A percentile compares a stretch with the other conserved stretches of the same genome.
These are phyloP conservation scores for Peromyscus californicus DNA, from an alignment of 2,113 vertebrate genomes.

Conservation along the genomic window DNA sequence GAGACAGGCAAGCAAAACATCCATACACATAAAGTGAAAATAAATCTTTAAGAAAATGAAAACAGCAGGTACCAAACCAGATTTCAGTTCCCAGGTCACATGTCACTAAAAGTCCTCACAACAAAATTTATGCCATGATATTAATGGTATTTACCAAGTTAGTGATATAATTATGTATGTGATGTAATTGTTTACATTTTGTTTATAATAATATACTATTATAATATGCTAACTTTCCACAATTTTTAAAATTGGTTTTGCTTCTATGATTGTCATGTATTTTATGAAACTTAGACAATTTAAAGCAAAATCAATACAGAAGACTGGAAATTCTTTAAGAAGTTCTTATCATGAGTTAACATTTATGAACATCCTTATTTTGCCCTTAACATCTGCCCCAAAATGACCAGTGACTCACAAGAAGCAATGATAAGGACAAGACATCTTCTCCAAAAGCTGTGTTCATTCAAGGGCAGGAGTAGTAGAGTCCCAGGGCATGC, in stretches of 20 bases:
- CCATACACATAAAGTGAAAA: not conserved
- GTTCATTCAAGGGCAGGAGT: not conserved
- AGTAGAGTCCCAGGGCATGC: not conserved
- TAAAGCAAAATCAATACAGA: slow-evolving; percentile 5
- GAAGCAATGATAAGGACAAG: not conserved
- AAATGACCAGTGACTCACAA: not conserved
- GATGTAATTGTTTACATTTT: slow-evolving; percentile 4
- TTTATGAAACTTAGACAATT: slow-evolving; percentile 6
- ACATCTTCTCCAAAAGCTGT: not conserved
- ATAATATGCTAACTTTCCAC: not conserved
- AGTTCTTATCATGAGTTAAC: not conserved
- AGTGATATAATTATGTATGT: not conserved
- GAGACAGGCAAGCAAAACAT: not conserved
- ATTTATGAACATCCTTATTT: not conserved
- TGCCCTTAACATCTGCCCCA: not conserved
- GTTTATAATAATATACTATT: not conserved
- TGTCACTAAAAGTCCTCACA: not conserved
- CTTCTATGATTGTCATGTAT: slow-evolving; percentile 31
- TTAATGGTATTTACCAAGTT: not conserved
- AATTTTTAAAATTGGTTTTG: not conserved
- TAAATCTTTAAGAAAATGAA: not conserved
- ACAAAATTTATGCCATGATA: not conserved
- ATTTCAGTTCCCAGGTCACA: not conserved
- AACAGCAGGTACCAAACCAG: not conserved
- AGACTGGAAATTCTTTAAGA: not conserved